Evolutionary conservation across 1,140 invertebrate species (phyloP).

Genomic region (Meloidogyne floridensis): DNA sequence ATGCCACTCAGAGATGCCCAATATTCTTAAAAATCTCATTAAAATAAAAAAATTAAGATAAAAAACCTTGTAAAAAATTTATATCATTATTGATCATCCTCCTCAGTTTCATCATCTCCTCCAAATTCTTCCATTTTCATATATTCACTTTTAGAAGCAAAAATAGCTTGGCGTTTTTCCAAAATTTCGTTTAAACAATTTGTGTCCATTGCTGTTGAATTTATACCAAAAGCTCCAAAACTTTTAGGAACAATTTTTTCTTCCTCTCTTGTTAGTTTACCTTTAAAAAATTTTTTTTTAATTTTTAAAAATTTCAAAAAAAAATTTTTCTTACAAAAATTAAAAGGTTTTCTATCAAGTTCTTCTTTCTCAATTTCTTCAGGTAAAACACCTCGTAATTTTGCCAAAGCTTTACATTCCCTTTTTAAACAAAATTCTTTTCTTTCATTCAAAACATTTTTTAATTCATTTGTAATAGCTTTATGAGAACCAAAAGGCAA

Average conservation of each 20-base stretch:
- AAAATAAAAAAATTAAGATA: too few species aligned
- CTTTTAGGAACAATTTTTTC: background rate
- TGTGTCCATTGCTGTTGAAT: background rate
- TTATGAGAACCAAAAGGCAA: background rate
- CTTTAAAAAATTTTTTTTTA: background rate
- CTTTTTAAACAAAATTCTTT: conserved; percentile 32
- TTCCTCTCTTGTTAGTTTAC: background rate
- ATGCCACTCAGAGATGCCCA: too few species aligned
- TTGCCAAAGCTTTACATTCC: conserved; percentile 32
- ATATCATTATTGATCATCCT: background rate
- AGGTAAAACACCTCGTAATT: conserved; percentile 11
- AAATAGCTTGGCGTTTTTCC: background rate
- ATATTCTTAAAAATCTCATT: too few species aligned
- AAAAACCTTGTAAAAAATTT: too few species aligned
- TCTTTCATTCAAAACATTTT: conserved; percentile 18
- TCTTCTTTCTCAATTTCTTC: conserved; percentile 27
- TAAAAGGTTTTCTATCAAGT: conserved; percentile 32
- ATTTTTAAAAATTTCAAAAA: background rate
- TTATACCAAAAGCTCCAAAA: background rate
- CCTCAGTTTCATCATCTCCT: background rate
- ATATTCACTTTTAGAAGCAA: background rate
- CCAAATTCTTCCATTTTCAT: background rate
- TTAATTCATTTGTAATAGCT: conserved; percentile 23
- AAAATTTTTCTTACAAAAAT: background rate
- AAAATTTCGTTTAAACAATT: background rate